Conservation (phyloP, 2,797 vertebrate species). For the Smutsia gigantea region DNA sequence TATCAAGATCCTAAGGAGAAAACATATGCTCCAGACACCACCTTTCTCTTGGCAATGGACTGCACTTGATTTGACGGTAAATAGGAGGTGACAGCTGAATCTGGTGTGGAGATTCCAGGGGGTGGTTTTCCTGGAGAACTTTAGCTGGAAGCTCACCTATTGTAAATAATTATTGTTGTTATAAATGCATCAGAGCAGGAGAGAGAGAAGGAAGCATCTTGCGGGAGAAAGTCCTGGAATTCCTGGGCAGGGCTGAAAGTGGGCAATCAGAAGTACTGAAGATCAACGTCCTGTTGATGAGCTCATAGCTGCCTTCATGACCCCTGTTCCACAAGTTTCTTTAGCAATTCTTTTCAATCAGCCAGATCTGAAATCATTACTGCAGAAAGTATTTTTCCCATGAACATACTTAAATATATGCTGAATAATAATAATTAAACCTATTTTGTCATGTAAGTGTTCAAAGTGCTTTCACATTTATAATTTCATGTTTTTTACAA, state of each 20-base stretch:
- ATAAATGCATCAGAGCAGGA: background rate
- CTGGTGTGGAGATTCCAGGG: background rate
- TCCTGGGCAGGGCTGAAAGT: background rate
- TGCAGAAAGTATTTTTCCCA: background rate
- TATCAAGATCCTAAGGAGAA: constrained; percentile 63
- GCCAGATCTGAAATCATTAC: background rate
- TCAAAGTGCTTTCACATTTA: background rate
- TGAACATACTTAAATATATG: background rate
- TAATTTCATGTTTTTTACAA: constrained; percentile 1
- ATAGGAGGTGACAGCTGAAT: constrained; percentile 60
- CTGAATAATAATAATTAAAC: background rate
- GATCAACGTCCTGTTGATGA: background rate
- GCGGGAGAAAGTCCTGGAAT: background rate
- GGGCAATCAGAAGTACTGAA: background rate
- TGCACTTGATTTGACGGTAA: constrained; percentile 34
- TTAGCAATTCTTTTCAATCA: background rate
- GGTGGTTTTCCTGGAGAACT: background rate
- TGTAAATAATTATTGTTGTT: background rate
- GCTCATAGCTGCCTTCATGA: accelerated
- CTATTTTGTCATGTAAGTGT: background rate
- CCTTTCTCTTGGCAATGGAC: constrained; percentile 43
- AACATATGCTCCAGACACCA: constrained; percentile 48
- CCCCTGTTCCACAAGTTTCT: background rate
- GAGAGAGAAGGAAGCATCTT: background rate
- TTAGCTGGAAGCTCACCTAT: background rate